Base-by-base conservation (phyloP, 2,113 vertebrate species). In the Bostrychus sinensis region DNA sequence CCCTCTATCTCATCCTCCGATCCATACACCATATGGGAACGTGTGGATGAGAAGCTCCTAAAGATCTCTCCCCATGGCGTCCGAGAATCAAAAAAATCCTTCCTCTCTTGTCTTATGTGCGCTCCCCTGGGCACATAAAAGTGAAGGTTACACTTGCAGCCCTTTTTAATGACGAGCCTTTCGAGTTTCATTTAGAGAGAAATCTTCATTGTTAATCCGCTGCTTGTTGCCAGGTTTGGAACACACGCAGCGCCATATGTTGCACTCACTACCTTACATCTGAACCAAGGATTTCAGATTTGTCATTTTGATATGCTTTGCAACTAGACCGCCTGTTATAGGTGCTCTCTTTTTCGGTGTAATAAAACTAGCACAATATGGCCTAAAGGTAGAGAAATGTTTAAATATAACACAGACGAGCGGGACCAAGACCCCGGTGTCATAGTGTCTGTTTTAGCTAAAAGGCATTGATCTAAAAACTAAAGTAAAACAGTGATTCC, bases 11-110 rank as follows among this genome's bases (percentile, higher is more conserved):
- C 80, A 81, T 89, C 86, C 61, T 77, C 89, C 85, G 88, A 90
- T 91, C 90, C 90, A 75, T 84, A 79, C 56, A 85, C 89, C 91
- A 92, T 92, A 91, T 91, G 91, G 90, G 86, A 86, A 85, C 82
- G 86, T 72, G 84, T 66, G 86, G 79, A 88, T 85, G 86, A 90
- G 84, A 87, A 80, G 81, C 87, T 77, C 67, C 82, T 70, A 78
- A 84, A 80, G 84, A 73, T 78, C 67, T 71, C 68, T 89, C 87
- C 73, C 75, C 80, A 85, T 70, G 67, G 81, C 71, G 64, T 75
- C 22, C 66, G 79, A 75, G 75, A 83, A 86, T 83, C 73, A 85
- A 86, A 82, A 78, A 74, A 78, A 72, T 51, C 51, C 48, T 56
- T 64, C 62, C 39, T 62, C 76, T 82, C 81, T 79, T 72, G 68